Evolutionary conservation across 1,140 invertebrate species (phyloP).

Genomic region (Parasteatoda tepidariorum): DNA sequence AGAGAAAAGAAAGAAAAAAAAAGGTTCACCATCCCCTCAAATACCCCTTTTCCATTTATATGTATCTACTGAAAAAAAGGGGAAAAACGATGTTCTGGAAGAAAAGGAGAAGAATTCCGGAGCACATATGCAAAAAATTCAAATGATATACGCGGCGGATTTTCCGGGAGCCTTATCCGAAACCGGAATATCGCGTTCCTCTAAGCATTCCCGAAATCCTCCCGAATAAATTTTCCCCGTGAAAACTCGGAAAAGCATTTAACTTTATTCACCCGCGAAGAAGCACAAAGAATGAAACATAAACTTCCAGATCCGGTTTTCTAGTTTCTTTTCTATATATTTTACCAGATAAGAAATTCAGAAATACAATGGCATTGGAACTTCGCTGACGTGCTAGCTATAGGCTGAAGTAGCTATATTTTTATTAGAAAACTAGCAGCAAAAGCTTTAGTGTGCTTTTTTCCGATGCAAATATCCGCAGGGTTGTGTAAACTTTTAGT

Average conservation of each 20-base stretch:
- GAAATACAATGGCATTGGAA: too few relatives aligned
- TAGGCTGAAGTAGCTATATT: too few relatives aligned
- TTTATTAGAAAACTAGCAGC: too few relatives aligned
- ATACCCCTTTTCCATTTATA: neutral
- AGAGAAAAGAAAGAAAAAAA: too few relatives aligned
- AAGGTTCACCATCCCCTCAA: too few relatives aligned
- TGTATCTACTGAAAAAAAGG: neutral
- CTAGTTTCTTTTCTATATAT: too few relatives aligned
- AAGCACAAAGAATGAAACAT: constrained; percentile 41
- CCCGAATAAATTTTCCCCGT: constrained; percentile 35
- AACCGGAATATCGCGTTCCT: constrained; percentile 49
- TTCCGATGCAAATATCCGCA: too few relatives aligned
- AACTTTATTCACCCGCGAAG: constrained; percentile 32
- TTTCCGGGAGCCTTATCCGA: constrained; percentile 36
- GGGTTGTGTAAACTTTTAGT: too few relatives aligned
- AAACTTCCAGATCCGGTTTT: constrained; percentile 39
- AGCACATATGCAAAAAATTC: constrained; percentile 12
- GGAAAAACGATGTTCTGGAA: neutral
- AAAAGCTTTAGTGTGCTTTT: too few relatives aligned
- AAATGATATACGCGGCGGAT: constrained; percentile 39
- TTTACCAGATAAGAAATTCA: too few relatives aligned
- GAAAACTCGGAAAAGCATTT: constrained; percentile 17
- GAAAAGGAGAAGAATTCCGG: neutral
- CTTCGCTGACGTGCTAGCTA: too few relatives aligned
- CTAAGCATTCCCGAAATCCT: constrained; percentile 17